These are phyloP conservation scores for Parnassius glacialis DNA, from an alignment of 2,888 invertebrate species.

Conservation along the genomic window DNA sequence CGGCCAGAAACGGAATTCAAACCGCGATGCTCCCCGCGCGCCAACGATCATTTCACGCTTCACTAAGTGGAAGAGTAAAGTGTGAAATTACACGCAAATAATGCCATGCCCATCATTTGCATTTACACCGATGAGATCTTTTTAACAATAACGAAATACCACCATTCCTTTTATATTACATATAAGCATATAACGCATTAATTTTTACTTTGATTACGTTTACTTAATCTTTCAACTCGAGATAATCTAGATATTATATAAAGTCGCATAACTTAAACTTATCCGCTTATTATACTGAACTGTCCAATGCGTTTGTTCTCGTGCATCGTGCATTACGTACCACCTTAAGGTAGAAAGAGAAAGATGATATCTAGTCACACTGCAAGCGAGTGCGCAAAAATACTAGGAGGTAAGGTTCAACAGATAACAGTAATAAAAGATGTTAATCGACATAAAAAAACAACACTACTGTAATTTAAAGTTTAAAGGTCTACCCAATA, in stretches of 20 bases:
- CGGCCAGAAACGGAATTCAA: constrained; percentile 45
- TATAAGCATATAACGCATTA: background rate
- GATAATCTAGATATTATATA: background rate
- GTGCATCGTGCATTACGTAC: too few species aligned
- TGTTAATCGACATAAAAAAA: too few species aligned
- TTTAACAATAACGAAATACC: constrained; percentile 1
- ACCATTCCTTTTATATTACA: background rate
- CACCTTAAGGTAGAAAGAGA: constrained; percentile 4
- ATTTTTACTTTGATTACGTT: constrained; percentile 2
- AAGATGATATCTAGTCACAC: background rate
- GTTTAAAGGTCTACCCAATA: too few species aligned
- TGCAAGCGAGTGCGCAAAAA: background rate
- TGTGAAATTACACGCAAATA: constrained; percentile 67
- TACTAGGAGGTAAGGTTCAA: background rate
- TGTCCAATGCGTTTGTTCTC: background rate
- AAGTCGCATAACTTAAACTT: background rate
- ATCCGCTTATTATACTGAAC: background rate
- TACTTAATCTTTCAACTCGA: constrained; percentile 17
- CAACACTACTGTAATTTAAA: too few species aligned
- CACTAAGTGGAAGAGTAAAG: constrained; percentile 63
- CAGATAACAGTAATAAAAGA: background rate
- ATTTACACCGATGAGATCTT: constrained; percentile 15
- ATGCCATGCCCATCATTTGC: constrained; percentile 35
- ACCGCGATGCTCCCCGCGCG: constrained; percentile 51
- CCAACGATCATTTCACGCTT: constrained; percentile 65